Conservation (phyloP, 2,888 invertebrate species). For the Thymelicus lineola region DNA sequence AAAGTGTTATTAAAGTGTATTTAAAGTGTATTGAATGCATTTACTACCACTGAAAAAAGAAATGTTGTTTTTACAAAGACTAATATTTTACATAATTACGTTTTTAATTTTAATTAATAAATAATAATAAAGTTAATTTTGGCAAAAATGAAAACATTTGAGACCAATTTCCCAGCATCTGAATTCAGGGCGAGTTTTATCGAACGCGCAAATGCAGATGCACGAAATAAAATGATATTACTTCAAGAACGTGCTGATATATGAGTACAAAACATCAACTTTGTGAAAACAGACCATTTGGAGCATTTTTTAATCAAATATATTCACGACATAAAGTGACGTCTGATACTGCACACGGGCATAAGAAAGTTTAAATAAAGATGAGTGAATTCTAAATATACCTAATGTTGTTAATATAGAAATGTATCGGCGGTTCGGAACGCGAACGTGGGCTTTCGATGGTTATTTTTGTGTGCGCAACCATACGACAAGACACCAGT, state of each 20-base stretch:
- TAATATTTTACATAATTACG: too few relatives aligned
- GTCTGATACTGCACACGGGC: conserved; percentile 52
- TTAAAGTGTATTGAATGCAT: background rate
- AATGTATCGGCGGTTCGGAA: conserved; percentile 47
- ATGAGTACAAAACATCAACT: background rate
- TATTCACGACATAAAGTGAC: conserved; percentile 41
- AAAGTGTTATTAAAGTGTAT: too few relatives aligned
- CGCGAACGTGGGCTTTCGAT: conserved; percentile 49
- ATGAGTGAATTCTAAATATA: conserved; percentile 58
- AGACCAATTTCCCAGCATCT: background rate
- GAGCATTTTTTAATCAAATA: background rate
- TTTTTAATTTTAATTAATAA: too few relatives aligned
- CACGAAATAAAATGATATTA: background rate
- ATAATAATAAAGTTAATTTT: too few relatives aligned
- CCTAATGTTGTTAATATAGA: conserved; percentile 55
- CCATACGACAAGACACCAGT: conserved; percentile 7
- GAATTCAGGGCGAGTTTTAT: background rate
- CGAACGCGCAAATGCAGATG: background rate
- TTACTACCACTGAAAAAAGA: background rate
- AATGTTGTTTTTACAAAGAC: too few relatives aligned
- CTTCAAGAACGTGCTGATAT: background rate
- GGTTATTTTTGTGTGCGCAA: conserved; percentile 42
- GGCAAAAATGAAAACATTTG: too few relatives aligned
- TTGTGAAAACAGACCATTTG: background rate
- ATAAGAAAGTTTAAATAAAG: conserved; percentile 54